A percentile compares a stretch with the other conserved stretches of the same genome.
Conservation (phyloP, 35 echinoderm and acorn worm species). For the Ptychodera flava region DNA sequence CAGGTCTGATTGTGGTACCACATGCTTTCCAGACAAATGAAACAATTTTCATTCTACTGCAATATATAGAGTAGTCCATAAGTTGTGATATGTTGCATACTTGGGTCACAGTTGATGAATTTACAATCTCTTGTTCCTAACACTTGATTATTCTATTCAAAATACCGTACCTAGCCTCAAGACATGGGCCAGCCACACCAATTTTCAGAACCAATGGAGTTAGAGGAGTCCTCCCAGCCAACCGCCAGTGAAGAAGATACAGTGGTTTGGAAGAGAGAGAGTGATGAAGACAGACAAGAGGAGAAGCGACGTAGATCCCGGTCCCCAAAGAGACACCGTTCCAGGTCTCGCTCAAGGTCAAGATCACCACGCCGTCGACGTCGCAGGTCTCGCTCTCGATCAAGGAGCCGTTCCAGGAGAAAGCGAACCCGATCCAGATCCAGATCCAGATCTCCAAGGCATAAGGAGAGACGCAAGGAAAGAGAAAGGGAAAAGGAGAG, state of each 20-base stretch:
- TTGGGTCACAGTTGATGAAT: too few species aligned
- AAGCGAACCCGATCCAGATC: conserved; percentile 38
- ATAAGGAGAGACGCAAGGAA: conserved; percentile 37
- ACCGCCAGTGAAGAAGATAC: not conserved
- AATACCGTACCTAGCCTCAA: not conserved
- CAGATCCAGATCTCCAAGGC: not conserved
- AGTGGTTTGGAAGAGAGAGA: not conserved
- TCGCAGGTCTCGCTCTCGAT: conserved; percentile 57
- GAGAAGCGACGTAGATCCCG: conserved; percentile 29
- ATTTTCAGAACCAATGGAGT: not conserved
- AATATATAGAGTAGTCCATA: too few species aligned
- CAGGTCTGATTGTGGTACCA: too few species aligned
- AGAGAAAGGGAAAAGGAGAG: conserved; percentile 55
- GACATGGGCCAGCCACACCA: not conserved
- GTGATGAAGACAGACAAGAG: not conserved
- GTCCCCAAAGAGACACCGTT: conserved; percentile 56
- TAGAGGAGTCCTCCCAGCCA: not conserved
- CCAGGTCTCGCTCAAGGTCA: conserved; percentile 12
- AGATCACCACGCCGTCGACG: conserved; percentile 62
- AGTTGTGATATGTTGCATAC: too few species aligned
- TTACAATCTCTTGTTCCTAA: too few species aligned
- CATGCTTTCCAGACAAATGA: too few species aligned
- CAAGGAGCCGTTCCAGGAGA: conserved; percentile 49
- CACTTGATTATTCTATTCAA: too few species aligned
- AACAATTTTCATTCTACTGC: too few species aligned